These are phyloP conservation scores for Corynorhinus townsendii DNA, from an alignment of 2,113 vertebrate species.

Conservation along the genomic window DNA sequence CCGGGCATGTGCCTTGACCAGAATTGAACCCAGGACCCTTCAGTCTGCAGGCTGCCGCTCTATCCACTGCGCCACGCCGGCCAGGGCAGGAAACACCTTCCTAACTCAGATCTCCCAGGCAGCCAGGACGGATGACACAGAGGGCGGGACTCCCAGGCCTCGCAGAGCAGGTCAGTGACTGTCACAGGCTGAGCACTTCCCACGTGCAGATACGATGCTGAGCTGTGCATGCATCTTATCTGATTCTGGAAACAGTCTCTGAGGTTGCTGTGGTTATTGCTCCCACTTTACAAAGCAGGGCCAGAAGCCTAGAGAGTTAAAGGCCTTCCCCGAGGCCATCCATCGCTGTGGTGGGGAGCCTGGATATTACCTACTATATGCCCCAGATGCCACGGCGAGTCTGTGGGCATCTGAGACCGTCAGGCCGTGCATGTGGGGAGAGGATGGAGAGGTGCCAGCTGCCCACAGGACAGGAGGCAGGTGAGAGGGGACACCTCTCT, in stretches of 20 bases:
- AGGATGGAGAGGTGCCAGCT: neutral
- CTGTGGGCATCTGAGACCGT: neutral
- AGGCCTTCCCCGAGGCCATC: neutral
- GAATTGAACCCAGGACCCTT: too few species aligned
- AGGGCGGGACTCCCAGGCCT: too few species aligned
- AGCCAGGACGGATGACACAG: neutral
- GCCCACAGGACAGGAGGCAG: neutral
- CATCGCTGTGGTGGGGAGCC: too few species aligned
- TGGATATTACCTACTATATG: neutral
- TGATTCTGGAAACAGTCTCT: neutral
- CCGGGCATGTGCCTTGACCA: too few species aligned
- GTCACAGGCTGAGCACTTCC: neutral
- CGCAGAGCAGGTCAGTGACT: neutral
- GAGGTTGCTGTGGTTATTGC: neutral
- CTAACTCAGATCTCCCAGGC: neutral
- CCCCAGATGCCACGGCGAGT: neutral
- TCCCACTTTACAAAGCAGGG: neutral
- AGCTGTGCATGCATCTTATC: neutral
- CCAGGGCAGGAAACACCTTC: neutral
- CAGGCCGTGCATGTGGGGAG: neutral
- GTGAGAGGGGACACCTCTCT: neutral
- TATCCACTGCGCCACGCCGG: too few species aligned
- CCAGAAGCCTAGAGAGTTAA: neutral
- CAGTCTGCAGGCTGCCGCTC: too few species aligned
- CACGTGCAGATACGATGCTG: neutral